Evolutionary conservation across 2,888 invertebrate genomes (phyloP).

Genomic region (Hirtodrosophila trivittata): DNA sequence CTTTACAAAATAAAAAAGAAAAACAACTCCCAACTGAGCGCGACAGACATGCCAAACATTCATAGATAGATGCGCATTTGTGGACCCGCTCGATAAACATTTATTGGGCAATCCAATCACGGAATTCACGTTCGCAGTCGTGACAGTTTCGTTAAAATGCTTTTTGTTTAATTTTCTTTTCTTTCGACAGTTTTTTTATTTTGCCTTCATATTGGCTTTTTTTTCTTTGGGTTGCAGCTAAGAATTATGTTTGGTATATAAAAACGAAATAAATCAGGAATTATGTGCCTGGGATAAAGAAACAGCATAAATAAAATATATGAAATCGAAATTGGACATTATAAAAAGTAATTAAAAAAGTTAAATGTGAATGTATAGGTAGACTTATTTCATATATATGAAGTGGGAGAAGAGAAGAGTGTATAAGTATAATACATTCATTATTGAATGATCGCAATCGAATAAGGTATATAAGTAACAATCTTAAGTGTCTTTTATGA

Average conservation of each 20-base stretch:
- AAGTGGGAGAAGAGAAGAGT: too few species aligned
- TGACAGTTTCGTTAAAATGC: conserved; percentile 74
- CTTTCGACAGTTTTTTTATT: conserved; percentile 23
- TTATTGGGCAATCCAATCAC: conserved; percentile 80
- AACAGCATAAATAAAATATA: conserved; percentile 21
- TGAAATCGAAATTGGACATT: conserved; percentile 34
- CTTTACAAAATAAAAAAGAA: conserved; percentile 50
- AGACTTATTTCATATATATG: too few species aligned
- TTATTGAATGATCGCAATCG: too few species aligned
- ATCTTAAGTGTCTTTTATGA: too few species aligned
- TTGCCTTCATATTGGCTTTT: conserved; percentile 20
- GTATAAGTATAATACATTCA: too few species aligned
- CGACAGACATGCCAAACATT: conserved; percentile 64
- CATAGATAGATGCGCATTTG: conserved; percentile 67
- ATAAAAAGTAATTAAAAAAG: neutral
- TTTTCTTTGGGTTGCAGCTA: conserved; percentile 7
- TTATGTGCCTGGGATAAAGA: conserved; percentile 32
- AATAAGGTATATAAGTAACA: too few species aligned
- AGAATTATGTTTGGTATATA: conserved; percentile 62
- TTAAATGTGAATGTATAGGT: too few species aligned
- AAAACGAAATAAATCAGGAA: conserved; percentile 53
- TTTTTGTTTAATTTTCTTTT: conserved; percentile 58
- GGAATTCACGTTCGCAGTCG: conserved; percentile 73
- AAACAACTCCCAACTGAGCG: conserved; percentile 55
- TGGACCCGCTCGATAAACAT: conserved; percentile 75